Evolutionary conservation across 92 coral and sea anemone genomes (phyloP).

Genomic region (Parazoanthus swiftii): DNA sequence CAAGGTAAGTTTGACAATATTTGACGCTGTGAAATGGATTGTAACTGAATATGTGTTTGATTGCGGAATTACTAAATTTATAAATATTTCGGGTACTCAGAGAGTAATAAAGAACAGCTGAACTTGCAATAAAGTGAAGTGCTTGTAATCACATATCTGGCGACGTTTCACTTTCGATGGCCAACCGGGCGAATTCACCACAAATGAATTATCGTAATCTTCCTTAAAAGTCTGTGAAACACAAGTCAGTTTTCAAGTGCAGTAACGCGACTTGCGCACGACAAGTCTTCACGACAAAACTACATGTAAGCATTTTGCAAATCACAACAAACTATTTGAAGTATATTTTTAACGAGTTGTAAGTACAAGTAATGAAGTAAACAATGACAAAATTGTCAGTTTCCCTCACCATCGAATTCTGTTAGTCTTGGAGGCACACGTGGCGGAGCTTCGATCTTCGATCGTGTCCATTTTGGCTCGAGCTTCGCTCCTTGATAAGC

Average conservation of each 20-base stretch:
- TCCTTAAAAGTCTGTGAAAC: too few species aligned
- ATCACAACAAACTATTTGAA: neutral
- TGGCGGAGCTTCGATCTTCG: slow-evolving; percentile 74
- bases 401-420: slow-evolving; percentile 74
- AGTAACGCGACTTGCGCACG: neutral
- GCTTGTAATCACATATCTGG: neutral
- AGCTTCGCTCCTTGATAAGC: slow-evolving; percentile 48
- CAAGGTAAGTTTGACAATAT: too few species aligned
- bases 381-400: neutral
- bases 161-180: neutral
- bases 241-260: neutral
- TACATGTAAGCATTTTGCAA: neutral
- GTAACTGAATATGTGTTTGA: too few species aligned
- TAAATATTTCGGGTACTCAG: neutral
- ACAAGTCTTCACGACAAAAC: neutral
- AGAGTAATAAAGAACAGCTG: neutral
- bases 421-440: slow-evolving; percentile 67
- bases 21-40: too few species aligned
- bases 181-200: neutral
- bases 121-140: neutral
- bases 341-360: neutral
- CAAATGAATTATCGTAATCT: neutral
- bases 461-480: slow-evolving; percentile 82
- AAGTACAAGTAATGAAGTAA: neutral
- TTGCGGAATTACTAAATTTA: neutral